Evolutionary conservation across 2,113 vertebrate genomes (phyloP).

Genomic region (Malurus melanocephalus): DNA sequence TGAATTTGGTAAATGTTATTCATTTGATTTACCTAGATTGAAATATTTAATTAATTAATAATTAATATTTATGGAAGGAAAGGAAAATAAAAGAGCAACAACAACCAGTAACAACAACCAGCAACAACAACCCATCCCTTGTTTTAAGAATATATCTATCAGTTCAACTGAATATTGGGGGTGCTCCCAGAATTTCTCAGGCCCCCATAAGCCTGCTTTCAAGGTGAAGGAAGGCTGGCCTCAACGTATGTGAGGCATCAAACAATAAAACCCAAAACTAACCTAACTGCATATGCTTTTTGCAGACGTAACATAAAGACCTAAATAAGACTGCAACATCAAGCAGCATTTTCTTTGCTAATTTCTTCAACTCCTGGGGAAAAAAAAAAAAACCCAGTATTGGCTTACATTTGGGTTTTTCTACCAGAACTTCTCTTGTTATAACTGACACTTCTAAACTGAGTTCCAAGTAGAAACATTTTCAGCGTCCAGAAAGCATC

Average conservation of each 20-base stretch:
- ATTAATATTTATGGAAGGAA: not conserved
- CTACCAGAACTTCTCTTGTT: not conserved
- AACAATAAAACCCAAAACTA: not conserved
- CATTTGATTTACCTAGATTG: not conserved
- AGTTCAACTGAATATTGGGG: not conserved
- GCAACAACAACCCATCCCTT: too few relatives aligned
- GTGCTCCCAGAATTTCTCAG: not conserved
- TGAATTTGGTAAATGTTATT: not conserved
- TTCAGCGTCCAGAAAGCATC: not conserved
- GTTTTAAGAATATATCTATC: not conserved
- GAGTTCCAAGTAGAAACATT: not conserved
- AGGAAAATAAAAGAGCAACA: not conserved
- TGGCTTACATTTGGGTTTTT: not conserved
- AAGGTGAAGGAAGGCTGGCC: not conserved
- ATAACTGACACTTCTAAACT: not conserved
- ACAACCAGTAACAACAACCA: too few relatives aligned
- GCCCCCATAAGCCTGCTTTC: not conserved
- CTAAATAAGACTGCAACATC: not conserved
- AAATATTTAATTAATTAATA: too few relatives aligned
- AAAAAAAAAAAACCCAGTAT: accelerated
- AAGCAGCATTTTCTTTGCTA: not conserved
- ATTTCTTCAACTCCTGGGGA: not conserved
- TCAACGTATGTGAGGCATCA: not conserved
- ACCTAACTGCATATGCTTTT: not conserved
- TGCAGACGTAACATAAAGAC: not conserved